Evolutionary conservation across 2,888 invertebrate species (phyloP).

Genomic region (Drepana falcataria): DNA sequence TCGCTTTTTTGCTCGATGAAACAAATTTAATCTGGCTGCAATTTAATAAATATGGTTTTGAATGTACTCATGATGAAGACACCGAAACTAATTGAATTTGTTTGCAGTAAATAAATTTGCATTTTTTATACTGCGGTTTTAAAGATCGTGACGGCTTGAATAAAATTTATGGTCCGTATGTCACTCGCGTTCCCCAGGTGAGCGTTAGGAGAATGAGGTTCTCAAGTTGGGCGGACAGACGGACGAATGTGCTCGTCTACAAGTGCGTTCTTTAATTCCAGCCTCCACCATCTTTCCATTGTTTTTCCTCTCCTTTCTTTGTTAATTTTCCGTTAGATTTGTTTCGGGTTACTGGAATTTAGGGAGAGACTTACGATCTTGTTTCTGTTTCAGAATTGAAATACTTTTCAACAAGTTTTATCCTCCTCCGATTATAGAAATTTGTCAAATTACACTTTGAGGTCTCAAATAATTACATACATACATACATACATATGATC

Average conservation of each 20-base stretch:
- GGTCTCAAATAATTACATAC: too few species aligned
- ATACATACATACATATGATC: too few species aligned
- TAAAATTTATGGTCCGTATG: conserved; percentile 12
- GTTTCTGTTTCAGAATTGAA: not conserved
- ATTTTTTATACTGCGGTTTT: too few species aligned
- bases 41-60: too few species aligned
- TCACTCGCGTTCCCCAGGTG: conserved; percentile 42
- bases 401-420: not conserved
- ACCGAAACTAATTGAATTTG: too few species aligned
- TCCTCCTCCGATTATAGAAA: too few species aligned
- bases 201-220: conserved; percentile 51
- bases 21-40: too few species aligned
- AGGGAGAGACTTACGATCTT: not conserved
- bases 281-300: conserved; percentile 13
- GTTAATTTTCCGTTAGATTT: conserved; percentile 1
- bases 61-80: too few species aligned
- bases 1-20: too few species aligned
- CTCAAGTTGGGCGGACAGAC: conserved; percentile 43
- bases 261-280: conserved; percentile 21
- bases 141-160: not conserved
- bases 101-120: too few species aligned
- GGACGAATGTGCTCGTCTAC: conserved; percentile 34
- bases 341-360: not conserved
- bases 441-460: too few species aligned
- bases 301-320: conserved; percentile 14